A percentile compares a stretch with the other conserved stretches of the same genome.
These are phyloP conservation scores for Drosophila virilis DNA, from an alignment of 1,140 invertebrate genomes.

Conservation along the genomic window DNA sequence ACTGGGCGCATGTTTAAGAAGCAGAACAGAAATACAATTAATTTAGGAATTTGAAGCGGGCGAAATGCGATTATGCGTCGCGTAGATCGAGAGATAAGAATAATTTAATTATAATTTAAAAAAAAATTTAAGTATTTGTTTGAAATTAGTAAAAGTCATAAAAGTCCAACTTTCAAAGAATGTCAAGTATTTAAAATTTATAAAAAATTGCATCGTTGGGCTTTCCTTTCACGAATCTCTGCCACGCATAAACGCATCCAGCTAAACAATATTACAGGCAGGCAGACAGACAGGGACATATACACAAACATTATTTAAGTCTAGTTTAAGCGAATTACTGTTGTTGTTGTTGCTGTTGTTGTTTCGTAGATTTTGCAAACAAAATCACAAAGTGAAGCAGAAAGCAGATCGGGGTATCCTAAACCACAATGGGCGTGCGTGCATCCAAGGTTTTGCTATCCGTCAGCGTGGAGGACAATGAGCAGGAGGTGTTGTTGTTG, in stretches of 20 bases:
- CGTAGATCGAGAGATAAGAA: neutral
- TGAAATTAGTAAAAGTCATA: neutral
- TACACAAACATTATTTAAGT: constrained; percentile 74
- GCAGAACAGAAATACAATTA: constrained; percentile 18
- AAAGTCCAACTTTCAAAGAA: neutral
- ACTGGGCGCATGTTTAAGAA: constrained; percentile 16
- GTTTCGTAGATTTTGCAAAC: constrained; percentile 28
- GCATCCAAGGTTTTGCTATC: constrained; percentile 81
- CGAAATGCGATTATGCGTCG: constrained; percentile 20
- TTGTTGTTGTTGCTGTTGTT: constrained; percentile 43
- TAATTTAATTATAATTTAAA: neutral
- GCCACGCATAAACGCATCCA: constrained; percentile 53
- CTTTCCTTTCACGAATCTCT: constrained; percentile 3
- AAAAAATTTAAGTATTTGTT: neutral
- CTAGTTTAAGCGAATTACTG: constrained; percentile 62
- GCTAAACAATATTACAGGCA: constrained; percentile 28
- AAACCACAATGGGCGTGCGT: constrained; percentile 80
- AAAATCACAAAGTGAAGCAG: constrained; percentile 72
- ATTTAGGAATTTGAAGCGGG: neutral
- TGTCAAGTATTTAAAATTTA: neutral
- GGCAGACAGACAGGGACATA: constrained; percentile 33
- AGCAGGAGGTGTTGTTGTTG: constrained; percentile 80
- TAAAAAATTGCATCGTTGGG: constrained; percentile 22
- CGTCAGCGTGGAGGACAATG: constrained; percentile 78
- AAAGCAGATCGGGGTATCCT: constrained; percentile 15